These are phyloP conservation scores for Alethe castanea DNA, from an alignment of 2,113 vertebrate genomes.

Conservation along the genomic window DNA sequence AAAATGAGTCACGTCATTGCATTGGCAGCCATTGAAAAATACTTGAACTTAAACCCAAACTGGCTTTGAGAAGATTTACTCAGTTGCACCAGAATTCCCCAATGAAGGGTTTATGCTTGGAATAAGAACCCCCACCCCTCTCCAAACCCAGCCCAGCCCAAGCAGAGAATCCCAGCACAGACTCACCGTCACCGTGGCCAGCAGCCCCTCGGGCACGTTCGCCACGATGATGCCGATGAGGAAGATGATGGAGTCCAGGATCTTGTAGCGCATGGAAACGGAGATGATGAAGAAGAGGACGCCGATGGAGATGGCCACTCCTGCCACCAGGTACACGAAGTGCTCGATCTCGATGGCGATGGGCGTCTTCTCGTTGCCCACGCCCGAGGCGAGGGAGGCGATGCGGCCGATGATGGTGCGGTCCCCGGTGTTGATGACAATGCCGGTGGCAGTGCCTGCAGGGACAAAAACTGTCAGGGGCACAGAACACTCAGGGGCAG, in stretches of 20 bases:
- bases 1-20: background rate
- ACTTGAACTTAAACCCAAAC: background rate
- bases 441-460: slow-evolving; percentile 74
- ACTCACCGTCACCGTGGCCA: slow-evolving; percentile 82
- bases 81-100: background rate
- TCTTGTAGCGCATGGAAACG: slow-evolving; percentile 68
- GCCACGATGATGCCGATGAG: slow-evolving; percentile 84
- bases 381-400: slow-evolving; percentile 74
- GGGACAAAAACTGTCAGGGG: background rate
- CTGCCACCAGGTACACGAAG: slow-evolving; percentile 79
- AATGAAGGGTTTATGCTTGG: background rate
- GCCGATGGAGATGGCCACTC: slow-evolving; percentile 74
- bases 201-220: slow-evolving; percentile 80
- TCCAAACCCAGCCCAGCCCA: background rate
- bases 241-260: slow-evolving; percentile 79
- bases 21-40: fast-evolving
- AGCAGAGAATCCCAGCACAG: background rate
- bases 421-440: slow-evolving; percentile 80
- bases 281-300: slow-evolving; percentile 80
- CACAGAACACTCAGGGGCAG: background rate
- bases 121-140: background rate
- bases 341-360: slow-evolving; percentile 81
- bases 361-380: slow-evolving; percentile 78
- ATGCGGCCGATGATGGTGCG: slow-evolving; percentile 79
- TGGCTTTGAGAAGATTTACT: background rate